Evolutionary conservation across 2,113 vertebrate species (phyloP).

Genomic region (Columbina picui): DNA sequence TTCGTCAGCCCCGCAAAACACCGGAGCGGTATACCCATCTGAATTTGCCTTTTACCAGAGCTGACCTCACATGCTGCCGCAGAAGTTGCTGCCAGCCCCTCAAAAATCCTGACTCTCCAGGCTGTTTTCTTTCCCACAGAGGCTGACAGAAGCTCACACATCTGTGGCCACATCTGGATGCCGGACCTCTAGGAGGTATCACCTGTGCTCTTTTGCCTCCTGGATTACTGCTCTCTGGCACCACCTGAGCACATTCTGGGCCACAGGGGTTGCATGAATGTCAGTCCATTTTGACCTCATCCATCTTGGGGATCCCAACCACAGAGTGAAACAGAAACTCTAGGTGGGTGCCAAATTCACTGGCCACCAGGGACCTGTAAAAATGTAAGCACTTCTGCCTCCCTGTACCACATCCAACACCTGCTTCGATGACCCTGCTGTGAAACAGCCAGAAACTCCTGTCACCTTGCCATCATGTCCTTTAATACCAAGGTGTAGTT

Average conservation of each 20-base stretch:
- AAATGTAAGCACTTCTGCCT: not conserved
- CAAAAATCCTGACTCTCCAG: not conserved
- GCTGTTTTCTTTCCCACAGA: not conserved
- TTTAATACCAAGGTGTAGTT: constrained; percentile 2
- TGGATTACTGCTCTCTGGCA: not conserved
- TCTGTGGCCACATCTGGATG: accelerated
- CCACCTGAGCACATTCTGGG: not conserved
- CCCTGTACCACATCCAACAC: not conserved
- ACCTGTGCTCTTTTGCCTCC: accelerated
- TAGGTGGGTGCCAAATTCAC: not conserved
- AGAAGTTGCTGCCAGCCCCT: not conserved
- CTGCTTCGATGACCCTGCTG: not conserved
- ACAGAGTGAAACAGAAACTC: not conserved
- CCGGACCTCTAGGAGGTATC: not conserved
- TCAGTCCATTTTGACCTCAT: not conserved
- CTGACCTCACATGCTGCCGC: accelerated
- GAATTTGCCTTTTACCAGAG: not conserved
- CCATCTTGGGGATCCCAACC: not conserved
- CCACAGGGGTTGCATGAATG: not conserved
- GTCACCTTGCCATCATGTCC: not conserved
- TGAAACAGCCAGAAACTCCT: not conserved
- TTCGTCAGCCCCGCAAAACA: accelerated
- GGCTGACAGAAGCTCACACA: accelerated
- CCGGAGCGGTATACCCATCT: not conserved
- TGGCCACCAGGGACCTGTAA: not conserved